A percentile compares a stretch with the other conserved stretches of the same genome.
Evolutionary conservation across 2,113 vertebrate species (phyloP).

Genomic region (Cyprinodon tularosa): DNA sequence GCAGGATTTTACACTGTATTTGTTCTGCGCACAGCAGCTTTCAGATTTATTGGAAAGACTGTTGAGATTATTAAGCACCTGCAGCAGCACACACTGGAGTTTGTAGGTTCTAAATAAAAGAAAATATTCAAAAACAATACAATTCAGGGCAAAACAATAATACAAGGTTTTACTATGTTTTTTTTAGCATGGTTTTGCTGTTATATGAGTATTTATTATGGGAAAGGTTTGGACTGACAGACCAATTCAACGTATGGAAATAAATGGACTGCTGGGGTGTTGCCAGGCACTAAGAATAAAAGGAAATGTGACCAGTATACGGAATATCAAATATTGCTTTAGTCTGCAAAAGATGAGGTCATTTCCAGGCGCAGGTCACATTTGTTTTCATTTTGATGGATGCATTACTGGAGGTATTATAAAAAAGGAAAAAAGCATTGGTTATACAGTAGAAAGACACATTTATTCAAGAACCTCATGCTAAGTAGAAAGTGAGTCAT

Average conservation of each 20-base stretch:
- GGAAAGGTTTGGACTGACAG: not conserved
- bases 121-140: not conserved
- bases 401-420: not conserved
- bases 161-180: not conserved
- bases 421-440: not conserved
- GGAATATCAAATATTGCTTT: not conserved
- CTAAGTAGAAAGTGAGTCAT: not conserved
- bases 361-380: not conserved
- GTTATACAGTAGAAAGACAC: not conserved
- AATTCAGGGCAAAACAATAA: not conserved
- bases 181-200: not conserved
- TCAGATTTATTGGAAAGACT: not conserved
- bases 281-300: not conserved
- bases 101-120: not conserved
- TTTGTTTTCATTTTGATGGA: not conserved
- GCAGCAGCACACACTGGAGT: not conserved
- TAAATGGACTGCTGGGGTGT: not conserved
- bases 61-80: not conserved
- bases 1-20: not conserved
- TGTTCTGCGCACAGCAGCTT: not conserved
- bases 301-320: not conserved
- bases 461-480: not conserved
- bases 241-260: not conserved
- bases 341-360: not conserved
- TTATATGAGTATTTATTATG: not conserved